Evolutionary conservation across 2,113 vertebrate species (phyloP), one percentile per base, ranked within the genome.

Genomic region (Eudyptes chrysolophus): DNA sequence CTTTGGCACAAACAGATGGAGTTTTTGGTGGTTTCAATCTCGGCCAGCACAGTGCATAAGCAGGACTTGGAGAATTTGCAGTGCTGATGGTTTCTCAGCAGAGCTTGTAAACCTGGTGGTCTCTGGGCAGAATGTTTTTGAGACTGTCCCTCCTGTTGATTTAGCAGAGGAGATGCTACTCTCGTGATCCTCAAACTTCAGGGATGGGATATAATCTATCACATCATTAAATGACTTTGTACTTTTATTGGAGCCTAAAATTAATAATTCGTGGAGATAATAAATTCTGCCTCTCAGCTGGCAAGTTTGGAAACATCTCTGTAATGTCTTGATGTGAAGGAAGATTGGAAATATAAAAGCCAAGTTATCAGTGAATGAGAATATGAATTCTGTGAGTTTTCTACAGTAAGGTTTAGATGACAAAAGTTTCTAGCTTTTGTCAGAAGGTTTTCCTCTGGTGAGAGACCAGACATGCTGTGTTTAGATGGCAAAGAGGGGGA

Each of bases 1-100:
- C 89, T 95, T 94, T 94, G 96, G 89, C 96, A 87, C 77, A 61
- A 83, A 70, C 57, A 77, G 65, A 54, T 9, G 29, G 49, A 68
- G 78, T 69, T 54, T 68, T 72, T 81, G 24, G 60, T 87, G 93
- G 81, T 66, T 89, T 36, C 84, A 91, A 2, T 13, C 16, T 58
- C 77, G 79, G 95, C 89, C 94, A 92, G 86, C 77, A 38, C 76
- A 84, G 72, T 57, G 71, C 78, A 64, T 78, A 58, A 46, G 55
- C 61, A 64, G 58, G 58, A 66, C 81, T 34, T 76, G 78, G 66
- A 61, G 49, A 75, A 66, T 32, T 62, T 58, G 83, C 82, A 84
- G 36, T 18, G 57, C 57, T 79, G 57, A 21, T 60, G 72, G 83
- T 71, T 82, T 89, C 52, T 64, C 46, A 87, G 90, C 65, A 92